Evolutionary conservation across 2,797 vertebrate species (phyloP).

Genomic region (Chanos chanos): DNA sequence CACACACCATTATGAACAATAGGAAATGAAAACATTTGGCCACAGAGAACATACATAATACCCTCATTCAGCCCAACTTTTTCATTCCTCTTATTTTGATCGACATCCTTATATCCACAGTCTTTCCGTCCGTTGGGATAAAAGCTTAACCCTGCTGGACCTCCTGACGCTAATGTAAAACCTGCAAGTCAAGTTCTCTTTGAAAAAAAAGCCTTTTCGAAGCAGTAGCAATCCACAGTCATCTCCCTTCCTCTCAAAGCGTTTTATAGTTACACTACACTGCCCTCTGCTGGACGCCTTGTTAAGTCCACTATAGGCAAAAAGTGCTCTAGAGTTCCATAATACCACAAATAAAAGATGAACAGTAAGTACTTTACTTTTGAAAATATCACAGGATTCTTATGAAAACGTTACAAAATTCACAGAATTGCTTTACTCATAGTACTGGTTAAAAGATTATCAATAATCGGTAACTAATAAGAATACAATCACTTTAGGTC

Average conservation of each 20-base stretch:
- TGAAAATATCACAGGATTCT: too few relatives aligned
- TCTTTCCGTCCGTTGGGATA: conserved; percentile 39
- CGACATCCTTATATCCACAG: conserved; percentile 37
- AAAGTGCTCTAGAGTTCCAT: not conserved
- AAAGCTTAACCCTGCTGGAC: conserved; percentile 46
- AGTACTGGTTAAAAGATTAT: too few relatives aligned
- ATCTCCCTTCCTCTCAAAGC: not conserved
- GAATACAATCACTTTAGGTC: too few relatives aligned
- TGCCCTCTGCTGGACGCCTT: conserved; percentile 61
- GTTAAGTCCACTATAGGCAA: not conserved
- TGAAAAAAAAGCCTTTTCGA: conserved; percentile 30
- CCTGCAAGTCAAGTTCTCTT: conserved; percentile 25
- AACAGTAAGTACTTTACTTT: too few relatives aligned
- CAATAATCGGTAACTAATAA: too few relatives aligned
- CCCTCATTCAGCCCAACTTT: too few relatives aligned
- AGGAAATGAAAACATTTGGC: too few relatives aligned
- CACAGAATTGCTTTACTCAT: conserved; percentile 4
- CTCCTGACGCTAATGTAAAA: conserved; percentile 27
- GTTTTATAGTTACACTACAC: conserved; percentile 46
- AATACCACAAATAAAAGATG: too few relatives aligned
- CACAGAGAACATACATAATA: too few relatives aligned
- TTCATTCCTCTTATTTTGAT: conserved; percentile 24
- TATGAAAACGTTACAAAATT: conserved; percentile 7
- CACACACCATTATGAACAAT: too few relatives aligned
- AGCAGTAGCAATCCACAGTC: too few relatives aligned